Evolutionary conservation across 2,797 vertebrate genomes (phyloP), one percentile per base, ranked within the genome.

Genomic region (Silurus lanzhouensis): DNA sequence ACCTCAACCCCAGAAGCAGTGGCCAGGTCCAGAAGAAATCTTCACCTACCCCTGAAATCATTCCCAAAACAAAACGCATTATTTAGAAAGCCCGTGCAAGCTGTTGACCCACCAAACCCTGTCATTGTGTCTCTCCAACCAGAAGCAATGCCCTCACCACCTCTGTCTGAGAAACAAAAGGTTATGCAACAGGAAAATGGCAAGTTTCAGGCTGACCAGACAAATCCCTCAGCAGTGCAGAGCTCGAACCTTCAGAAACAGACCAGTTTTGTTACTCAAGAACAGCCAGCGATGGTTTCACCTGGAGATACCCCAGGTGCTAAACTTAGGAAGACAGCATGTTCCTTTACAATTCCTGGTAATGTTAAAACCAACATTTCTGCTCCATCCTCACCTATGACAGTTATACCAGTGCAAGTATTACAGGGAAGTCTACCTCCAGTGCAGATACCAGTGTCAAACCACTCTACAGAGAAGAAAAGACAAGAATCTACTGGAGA

Each of bases 401-500:
- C 44, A 13, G 79, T 67, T 52, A 66, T 27, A n/a, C 46, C 58
- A 57, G 44, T 55, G n/a, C 72, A 67, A 15, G 27, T 6, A 19
- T 77, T 25, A 78, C n/a, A n/a, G 46, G 84, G 80, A 38, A 44
- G 55, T 44, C 60, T 12, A 13, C 70, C 81, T 79, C 76, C 17
- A 25, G 66, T 82, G 58, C 63, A 72, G 80, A 81, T 55, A 10
- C 80, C 71, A 0, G 89, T 87, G 81, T 85, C 81, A 38, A 90
- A 27, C 87, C 0, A 77, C 86, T 70, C 85, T 89, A 88, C 91
- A 91, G 86, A 92, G 91, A n/a, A 79, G 13, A 92, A 93, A 1
- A 92, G 92, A 3, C 92, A 92, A 86, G 90, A 92, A 55, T 92
- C 94, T 89, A 92, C 94, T 91, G 94, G 90, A 0, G 95, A 96